Evolutionary conservation across 2,888 invertebrate genomes (phyloP).

Genomic region (Heliconius cydno): DNA sequence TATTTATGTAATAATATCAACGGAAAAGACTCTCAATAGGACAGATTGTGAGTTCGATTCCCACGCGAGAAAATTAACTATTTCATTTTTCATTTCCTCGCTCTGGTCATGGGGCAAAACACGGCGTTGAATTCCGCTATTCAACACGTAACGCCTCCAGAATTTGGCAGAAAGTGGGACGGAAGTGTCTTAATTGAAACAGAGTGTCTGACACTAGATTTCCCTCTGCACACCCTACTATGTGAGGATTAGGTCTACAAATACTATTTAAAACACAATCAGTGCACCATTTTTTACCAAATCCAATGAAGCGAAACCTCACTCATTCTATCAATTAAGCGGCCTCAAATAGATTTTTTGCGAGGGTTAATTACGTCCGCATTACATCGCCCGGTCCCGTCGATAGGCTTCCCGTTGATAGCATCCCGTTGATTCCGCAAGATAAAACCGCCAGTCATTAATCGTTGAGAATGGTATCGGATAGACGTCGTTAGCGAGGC

Average conservation of each 20-base stretch:
- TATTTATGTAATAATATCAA: no score
- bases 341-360: conserved; percentile 30
- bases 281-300: neutral
- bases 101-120: no score
- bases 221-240: neutral
- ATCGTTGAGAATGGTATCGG: conserved; percentile 38
- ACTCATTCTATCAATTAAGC: conserved; percentile 27
- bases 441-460: conserved; percentile 40
- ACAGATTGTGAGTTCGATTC: no score
- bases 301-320: neutral
- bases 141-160: no score
- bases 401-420: neutral
- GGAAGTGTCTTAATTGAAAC: no score
- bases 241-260: neutral
- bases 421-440: conserved; percentile 22
- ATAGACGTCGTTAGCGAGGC: conserved; percentile 39
- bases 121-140: no score
- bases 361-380: conserved; percentile 22
- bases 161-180: no score
- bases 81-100: no score
- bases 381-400: conserved; percentile 23
- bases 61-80: no score
- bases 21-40: no score
- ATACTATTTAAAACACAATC: neutral
- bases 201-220: no score